Evolutionary conservation across 2,888 invertebrate species (phyloP), one percentile per base, ranked within the genome.

Genomic region (Hemistola chrysoprasaria): DNA sequence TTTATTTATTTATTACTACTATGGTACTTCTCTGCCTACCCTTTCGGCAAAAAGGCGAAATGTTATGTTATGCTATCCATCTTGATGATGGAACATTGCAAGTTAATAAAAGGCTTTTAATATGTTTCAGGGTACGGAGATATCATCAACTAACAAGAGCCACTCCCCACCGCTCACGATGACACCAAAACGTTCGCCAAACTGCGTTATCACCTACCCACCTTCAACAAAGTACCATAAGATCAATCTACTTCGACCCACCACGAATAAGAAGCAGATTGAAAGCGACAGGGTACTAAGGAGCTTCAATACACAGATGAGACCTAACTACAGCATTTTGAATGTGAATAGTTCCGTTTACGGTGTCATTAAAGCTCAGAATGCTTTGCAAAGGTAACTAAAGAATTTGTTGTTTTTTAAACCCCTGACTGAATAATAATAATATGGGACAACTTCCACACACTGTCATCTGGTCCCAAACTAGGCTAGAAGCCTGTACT

Each of bases 211-310:
- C 16, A 3, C 16, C 16, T 16, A 16, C 16, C 16, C 16, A 3
- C 16, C 2, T 4, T 4, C 16, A 16, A 35, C 53, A 8, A 59
- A 54, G n/a, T 53, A 54, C 28, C 24, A 34, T 1, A 31, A 10
- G 4, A 22, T 32, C 1, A 50, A 23, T 8, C 38, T 46, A 22
- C 11, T 40, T 1, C 29, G 30, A 1, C 9, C 40, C 2, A 25
- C 37, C 3, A 24, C 33, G 0, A 22, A 40, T 1, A 53, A 45
- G 10, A 36, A 41, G 34, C 31, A 37, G 0, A 44, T 27, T 9
- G 24, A 49, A 0, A 73, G 75, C 30, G 78, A 78, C 34, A 51
- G 81, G 47, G 71, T 81, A 0, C 50, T 85, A 1, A 60, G 82
- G 5, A 84, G 82, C 47, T 80, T 54, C 55, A 6, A 70, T 9